These are phyloP conservation scores for Chaetodon auriga DNA, from an alignment of 2,113 vertebrate species.

Conservation along the genomic window DNA sequence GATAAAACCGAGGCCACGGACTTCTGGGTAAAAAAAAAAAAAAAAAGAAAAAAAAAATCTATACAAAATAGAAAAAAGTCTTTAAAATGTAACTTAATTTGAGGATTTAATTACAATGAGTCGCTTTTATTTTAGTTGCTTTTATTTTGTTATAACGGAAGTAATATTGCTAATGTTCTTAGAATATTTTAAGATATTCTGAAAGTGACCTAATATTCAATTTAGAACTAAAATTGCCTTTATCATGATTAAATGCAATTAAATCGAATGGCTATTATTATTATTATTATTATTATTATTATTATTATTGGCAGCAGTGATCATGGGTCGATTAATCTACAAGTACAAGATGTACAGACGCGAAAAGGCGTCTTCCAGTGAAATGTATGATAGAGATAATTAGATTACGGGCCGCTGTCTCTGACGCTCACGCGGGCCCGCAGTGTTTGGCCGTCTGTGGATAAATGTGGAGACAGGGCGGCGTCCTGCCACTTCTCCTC, in stretches of 20 bases:
- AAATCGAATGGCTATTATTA: background rate
- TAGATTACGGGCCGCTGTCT: slow-evolving; percentile 46
- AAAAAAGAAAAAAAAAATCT: background rate
- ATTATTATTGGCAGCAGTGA: no score
- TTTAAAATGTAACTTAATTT: no score
- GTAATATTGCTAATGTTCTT: background rate
- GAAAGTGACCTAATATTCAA: background rate
- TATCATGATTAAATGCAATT: no score
- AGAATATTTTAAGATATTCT: background rate
- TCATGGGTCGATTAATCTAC: no score
- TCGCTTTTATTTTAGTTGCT: background rate
- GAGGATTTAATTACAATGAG: no score
- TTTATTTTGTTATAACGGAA: background rate
- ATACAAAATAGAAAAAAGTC: background rate
- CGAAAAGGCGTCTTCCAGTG: background rate
- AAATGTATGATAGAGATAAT: slow-evolving; percentile 21
- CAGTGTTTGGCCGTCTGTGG: slow-evolving; percentile 55
- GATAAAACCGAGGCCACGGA: slow-evolving; percentile 33
- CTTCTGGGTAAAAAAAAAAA: background rate
- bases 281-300: background rate
- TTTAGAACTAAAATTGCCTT: background rate
- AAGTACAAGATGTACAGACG: background rate
- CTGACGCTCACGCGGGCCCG: slow-evolving; percentile 17
- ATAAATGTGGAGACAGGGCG: slow-evolving; percentile 80
- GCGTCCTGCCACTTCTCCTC: slow-evolving; percentile 80